phyloP scores from a whole-genome alignment of 30 jellyfish, hydroid and myxozoan genomes.

The Pelagia noctiluca region DNA sequence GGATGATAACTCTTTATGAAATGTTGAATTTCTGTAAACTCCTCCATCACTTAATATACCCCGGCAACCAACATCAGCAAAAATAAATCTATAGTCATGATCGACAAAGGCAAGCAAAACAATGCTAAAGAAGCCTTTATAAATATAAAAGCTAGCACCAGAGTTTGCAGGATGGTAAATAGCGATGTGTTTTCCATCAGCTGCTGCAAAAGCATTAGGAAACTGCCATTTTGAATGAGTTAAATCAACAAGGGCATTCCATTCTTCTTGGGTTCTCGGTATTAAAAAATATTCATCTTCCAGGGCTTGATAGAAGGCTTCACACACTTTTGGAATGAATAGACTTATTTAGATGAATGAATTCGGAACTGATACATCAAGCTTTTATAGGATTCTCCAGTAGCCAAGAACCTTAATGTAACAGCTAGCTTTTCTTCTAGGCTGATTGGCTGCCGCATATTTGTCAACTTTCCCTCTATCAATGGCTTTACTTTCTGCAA shows the following conservation, averaged over 20 bases:
- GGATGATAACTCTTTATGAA: too few relatives aligned
- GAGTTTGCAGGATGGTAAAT: too few relatives aligned
- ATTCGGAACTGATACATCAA: background rate
- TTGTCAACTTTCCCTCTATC: background rate
- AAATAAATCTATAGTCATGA: too few relatives aligned
- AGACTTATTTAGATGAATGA: background rate
- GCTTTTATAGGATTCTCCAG: constrained; percentile 1
- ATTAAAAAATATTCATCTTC: background rate
- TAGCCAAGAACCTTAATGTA: background rate
- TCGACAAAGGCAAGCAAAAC: too few relatives aligned
- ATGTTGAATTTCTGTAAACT: too few relatives aligned
- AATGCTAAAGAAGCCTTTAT: too few relatives aligned
- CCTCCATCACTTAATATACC: too few relatives aligned
- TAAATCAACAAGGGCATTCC: background rate
- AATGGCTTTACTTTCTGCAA: background rate
- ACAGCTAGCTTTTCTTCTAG: background rate
- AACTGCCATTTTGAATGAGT: background rate
- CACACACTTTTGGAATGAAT: background rate
- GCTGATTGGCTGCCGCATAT: constrained; percentile 3
- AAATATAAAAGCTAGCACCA: too few relatives aligned
- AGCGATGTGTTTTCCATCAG: too few relatives aligned
- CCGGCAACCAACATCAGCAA: too few relatives aligned
- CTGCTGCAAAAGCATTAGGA: too few relatives aligned
- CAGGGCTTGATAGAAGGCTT: background rate
- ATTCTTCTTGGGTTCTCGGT: background rate